Evolutionary conservation across 2,113 vertebrate genomes (phyloP).

Genomic region (Tricholaema leucomelas): DNA sequence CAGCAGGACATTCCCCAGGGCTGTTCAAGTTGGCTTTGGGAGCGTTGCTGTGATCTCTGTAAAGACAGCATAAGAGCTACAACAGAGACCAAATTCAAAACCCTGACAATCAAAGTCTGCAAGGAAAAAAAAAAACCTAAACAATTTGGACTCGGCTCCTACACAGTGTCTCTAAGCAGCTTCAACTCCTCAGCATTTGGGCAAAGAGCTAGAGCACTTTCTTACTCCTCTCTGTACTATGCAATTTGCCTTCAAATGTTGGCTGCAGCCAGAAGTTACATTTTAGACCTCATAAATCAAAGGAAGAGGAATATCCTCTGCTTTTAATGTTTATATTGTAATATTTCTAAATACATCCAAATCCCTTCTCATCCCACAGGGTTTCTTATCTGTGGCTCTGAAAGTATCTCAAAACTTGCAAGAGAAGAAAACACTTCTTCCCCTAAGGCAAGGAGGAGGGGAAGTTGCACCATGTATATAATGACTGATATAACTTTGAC

Average conservation of each 20-base stretch:
- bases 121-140: background rate
- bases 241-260: slow-evolving; percentile 5
- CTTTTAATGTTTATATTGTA: background rate
- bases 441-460: background rate
- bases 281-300: slow-evolving; percentile 32
- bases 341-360: slow-evolving; percentile 2
- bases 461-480: background rate
- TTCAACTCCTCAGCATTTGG: background rate
- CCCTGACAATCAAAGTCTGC: background rate
- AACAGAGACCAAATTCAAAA: background rate
- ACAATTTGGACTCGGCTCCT: background rate
- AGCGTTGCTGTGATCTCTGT: background rate
- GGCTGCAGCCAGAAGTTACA: background rate
- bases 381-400: background rate
- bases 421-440: slow-evolving; percentile 12
- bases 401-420: slow-evolving; percentile 30
- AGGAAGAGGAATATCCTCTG: slow-evolving; percentile 3
- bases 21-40: background rate
- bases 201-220: background rate
- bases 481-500: slow-evolving; percentile 26
- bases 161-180: background rate
- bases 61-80: background rate
- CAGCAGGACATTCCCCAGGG: background rate
- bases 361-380: background rate
- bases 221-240: background rate